Evolutionary conservation across 2,888 invertebrate genomes (phyloP), one percentile per base, ranked within the genome.

Genomic region (Heteropelma amictum): DNA sequence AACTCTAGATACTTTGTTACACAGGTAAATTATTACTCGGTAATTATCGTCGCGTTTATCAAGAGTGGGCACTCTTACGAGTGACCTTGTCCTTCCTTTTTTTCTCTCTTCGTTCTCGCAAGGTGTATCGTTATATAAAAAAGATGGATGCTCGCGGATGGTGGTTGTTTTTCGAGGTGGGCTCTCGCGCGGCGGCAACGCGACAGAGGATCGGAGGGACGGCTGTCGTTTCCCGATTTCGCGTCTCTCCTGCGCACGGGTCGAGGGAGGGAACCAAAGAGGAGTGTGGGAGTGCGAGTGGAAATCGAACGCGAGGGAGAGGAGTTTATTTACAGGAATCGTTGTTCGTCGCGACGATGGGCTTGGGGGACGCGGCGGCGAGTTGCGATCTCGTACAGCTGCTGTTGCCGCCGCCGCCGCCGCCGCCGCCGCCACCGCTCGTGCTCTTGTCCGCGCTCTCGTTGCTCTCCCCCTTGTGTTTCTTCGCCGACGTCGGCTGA

Each of bases 251-350:
- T 28, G n/a, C n/a, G n/a, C n/a, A n/a, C n/a, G n/a, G n/a, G n/a
- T n/a, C n/a, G n/a, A n/a, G n/a, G n/a, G n/a, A n/a, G n/a, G n/a
- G n/a, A n/a, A n/a, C 33, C 81, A 80, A 83, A 82, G 80, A 80
- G 73, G 78, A 81, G 80, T 21, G 17, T 21, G 28, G 30, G 42
- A 14, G 28, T 8, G 30, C 23, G 45, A 47, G 21, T 5, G 68
- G 56, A 68, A 67, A 61, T 38, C 8, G 51, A 61, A 28, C 49
- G 33, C 42, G 38, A 35, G 54, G 12, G 38, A 33, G 49, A 51
- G 70, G 33, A 68, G 53, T 87, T 88, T 88, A 89, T 89, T 88
- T 89, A 89, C 88, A 89, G 81, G 87, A 85, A 84, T 88, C 86
- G 78, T 70, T 67, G 67, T 61, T 61, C 38, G 56, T 71, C 60